Evolutionary conservation across 2,888 invertebrate genomes (phyloP).

Genomic region (Dendrolimus houi): DNA sequence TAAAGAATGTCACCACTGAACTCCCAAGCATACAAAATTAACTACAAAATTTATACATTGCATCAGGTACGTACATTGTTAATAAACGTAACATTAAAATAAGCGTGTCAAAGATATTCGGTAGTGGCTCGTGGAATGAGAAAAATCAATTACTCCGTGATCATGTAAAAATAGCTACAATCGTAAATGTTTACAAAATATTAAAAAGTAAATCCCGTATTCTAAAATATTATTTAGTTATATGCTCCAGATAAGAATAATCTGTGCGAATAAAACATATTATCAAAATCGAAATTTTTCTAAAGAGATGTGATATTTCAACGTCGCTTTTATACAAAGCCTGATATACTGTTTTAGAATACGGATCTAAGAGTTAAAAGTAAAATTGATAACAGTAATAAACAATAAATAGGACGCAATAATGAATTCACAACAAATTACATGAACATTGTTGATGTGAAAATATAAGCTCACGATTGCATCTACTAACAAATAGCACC

Average conservation of each 20-base stretch:
- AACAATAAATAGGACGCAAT: conserved; percentile 10
- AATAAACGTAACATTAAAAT: conserved; percentile 38
- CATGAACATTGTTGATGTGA: neutral
- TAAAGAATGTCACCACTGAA: no score
- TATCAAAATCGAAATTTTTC: no score
- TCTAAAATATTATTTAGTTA: neutral
- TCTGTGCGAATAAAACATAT: no score
- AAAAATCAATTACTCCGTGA: conserved; percentile 9
- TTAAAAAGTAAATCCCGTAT: conserved; percentile 9
- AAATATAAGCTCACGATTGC: conserved; percentile 17
- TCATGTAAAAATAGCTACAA: no score
- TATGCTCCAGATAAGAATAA: no score
- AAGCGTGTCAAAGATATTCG: conserved; percentile 32
- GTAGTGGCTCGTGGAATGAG: conserved; percentile 45
- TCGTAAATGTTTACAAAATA: conserved; percentile 1
- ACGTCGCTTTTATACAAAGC: no score
- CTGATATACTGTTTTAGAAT: no score
- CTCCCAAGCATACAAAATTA: conserved; percentile 39
- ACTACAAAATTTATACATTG: conserved; percentile 49
- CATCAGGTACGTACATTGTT: conserved; percentile 61
- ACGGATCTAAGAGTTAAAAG: no score
- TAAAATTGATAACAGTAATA: conserved; percentile 12
- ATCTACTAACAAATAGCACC: conserved; percentile 60
- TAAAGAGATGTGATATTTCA: no score
- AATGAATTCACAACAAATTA: conserved; percentile 2